These are phyloP conservation scores for Falcaria lacertinaria DNA, from an alignment of 2,888 invertebrate species.

Conservation along the genomic window DNA sequence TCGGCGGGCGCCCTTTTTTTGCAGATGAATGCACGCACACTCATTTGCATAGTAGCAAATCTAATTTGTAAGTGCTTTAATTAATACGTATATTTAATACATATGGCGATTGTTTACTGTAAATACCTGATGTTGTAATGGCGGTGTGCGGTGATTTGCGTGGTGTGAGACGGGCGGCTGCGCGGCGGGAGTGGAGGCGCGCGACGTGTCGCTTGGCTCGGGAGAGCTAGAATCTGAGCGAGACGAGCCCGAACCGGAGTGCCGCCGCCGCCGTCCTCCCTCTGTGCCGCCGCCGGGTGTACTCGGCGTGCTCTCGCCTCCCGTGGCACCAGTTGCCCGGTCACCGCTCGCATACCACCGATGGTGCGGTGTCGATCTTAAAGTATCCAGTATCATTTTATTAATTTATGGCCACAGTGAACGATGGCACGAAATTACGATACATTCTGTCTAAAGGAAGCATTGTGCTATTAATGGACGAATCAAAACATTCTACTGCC, in stretches of 20 bases:
- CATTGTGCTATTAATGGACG: too few relatives aligned
- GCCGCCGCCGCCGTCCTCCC: slow-evolving; percentile 72
- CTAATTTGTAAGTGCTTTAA: too few relatives aligned
- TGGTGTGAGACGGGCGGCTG: slow-evolving; percentile 53
- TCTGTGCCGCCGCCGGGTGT: slow-evolving; percentile 67
- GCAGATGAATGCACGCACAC: too few relatives aligned
- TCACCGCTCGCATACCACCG: slow-evolving; percentile 70
- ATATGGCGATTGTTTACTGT: too few relatives aligned
- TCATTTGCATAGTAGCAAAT: too few relatives aligned
- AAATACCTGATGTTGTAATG: slow-evolving; percentile 48
- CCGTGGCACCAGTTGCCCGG: slow-evolving; percentile 31
- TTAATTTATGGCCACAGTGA: slow-evolving; percentile 14
- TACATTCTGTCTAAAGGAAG: too few relatives aligned
- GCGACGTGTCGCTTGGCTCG: slow-evolving; percentile 78
- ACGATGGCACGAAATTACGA: neutral
- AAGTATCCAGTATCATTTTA: slow-evolving; percentile 11
- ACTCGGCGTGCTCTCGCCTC: slow-evolving; percentile 52
- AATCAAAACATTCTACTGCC: too few relatives aligned
- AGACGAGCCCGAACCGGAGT: slow-evolving; percentile 75
- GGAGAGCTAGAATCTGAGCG: slow-evolving; percentile 79
- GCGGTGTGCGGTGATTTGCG: slow-evolving; percentile 49
- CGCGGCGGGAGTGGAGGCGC: slow-evolving; percentile 80
- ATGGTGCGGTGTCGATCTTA: slow-evolving; percentile 58
- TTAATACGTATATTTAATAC: neutral
- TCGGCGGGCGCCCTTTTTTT: too few relatives aligned